Evolutionary conservation across 2,113 vertebrate species (phyloP).

Genomic region (Megaceryle torquata): DNA sequence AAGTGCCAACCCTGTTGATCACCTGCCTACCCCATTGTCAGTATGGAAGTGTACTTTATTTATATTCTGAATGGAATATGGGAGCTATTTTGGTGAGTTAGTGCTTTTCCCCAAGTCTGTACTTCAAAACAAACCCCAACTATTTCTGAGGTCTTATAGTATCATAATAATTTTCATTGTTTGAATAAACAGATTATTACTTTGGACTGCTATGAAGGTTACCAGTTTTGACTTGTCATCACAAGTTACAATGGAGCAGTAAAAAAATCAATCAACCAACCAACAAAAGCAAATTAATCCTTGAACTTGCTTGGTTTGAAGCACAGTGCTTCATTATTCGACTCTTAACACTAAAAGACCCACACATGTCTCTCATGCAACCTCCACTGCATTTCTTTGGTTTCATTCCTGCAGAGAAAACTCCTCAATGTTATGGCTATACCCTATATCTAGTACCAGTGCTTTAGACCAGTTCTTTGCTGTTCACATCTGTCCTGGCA

Average conservation of each 20-base stretch:
- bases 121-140: neutral
- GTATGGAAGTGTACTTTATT: neutral
- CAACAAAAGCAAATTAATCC: neutral
- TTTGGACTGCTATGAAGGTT: neutral
- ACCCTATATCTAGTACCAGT: accelerated
- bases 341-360: neutral
- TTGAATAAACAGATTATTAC: neutral
- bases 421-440: neutral
- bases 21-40: neutral
- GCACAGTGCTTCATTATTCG: neutral
- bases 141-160: neutral
- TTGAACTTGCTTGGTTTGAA: neutral
- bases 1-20: slow-evolving; percentile 21
- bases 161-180: neutral
- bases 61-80: neutral
- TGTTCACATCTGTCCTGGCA: neutral
- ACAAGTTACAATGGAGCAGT: neutral
- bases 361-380: accelerated
- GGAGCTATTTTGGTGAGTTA: neutral
- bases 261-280: neutral
- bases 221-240: neutral
- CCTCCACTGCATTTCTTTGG: neutral
- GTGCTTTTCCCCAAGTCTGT: neutral
- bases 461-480: neutral
- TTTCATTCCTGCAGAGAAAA: neutral